These are phyloP conservation scores for Diachasmimorpha longicaudata DNA, from an alignment of 1,140 invertebrate genomes.

Conservation along the genomic window DNA sequence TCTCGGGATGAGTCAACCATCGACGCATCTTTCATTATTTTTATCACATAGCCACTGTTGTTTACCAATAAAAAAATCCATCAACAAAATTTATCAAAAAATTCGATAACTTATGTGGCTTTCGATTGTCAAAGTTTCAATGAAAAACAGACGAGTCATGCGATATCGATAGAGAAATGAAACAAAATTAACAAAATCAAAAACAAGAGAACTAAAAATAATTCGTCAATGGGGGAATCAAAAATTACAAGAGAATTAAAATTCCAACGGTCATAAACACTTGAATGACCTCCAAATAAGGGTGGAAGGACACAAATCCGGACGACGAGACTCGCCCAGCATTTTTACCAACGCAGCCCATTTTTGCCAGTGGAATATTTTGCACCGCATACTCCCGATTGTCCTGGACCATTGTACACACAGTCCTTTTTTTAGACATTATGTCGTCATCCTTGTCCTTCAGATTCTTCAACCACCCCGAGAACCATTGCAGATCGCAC, in stretches of 20 bases:
- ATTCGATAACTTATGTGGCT: background rate
- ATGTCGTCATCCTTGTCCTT: constrained; percentile 81
- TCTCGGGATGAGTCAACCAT: background rate
- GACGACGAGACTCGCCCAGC: constrained; percentile 47
- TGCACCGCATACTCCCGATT: constrained; percentile 82
- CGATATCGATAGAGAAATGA: too few species aligned
- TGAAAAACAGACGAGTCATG: background rate
- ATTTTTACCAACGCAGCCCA: constrained; percentile 78
- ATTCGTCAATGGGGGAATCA: background rate
- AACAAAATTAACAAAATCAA: background rate
- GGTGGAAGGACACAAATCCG: constrained; percentile 22
- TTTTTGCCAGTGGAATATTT: constrained; percentile 78
- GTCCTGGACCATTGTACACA: constrained; percentile 77
- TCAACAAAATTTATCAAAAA: background rate
- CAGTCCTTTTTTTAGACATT: constrained; percentile 83
- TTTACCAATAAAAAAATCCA: background rate
- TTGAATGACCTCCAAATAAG: constrained; percentile 8
- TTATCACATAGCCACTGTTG: background rate
- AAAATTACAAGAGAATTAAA: constrained; percentile 11
- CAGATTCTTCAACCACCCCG: constrained; percentile 76
- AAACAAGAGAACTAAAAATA: background rate
- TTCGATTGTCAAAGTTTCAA: background rate
- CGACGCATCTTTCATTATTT: background rate
- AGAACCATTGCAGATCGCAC: constrained; percentile 87
- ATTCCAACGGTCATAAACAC: background rate